phyloP scores from a whole-genome alignment of 1,140 invertebrate species.

The Drosophila sp. region DNA sequence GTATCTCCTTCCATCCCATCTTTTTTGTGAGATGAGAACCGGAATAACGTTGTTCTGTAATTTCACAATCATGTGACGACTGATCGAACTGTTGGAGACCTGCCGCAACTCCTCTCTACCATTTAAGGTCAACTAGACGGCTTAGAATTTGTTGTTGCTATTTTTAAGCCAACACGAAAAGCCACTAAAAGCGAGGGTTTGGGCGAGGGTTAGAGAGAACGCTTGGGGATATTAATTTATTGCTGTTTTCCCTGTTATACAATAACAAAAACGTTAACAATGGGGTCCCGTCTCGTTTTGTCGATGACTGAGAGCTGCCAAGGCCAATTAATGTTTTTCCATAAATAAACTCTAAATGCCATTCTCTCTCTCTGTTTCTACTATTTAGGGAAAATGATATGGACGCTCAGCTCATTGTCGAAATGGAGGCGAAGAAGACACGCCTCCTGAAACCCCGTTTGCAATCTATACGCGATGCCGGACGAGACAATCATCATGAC shows the following conservation, averaged over 20 bases:
- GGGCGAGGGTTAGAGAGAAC: neutral
- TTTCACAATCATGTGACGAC: conserved; percentile 20
- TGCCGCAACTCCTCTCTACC: neutral
- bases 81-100: neutral
- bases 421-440: conserved; percentile 94
- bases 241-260: conserved; percentile 4
- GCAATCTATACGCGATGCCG: conserved; percentile 83
- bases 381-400: conserved; percentile 90
- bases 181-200: neutral
- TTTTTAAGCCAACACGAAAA: conserved; percentile 42
- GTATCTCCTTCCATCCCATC: conserved; percentile 32
- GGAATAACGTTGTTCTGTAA: conserved; percentile 55
- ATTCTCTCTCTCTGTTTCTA: conserved; percentile 23
- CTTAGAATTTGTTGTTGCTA: conserved; percentile 11
- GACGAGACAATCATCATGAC: conserved; percentile 90
- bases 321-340: conserved; percentile 9
- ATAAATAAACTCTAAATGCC: conserved; percentile 25
- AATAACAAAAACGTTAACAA: conserved; percentile 39
- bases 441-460: conserved; percentile 90
- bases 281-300: conserved; percentile 11
- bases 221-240: conserved; percentile 11
- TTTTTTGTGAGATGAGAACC: conserved; percentile 41
- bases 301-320: neutral
- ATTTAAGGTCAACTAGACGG: neutral
- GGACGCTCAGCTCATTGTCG: conserved; percentile 92